Evolutionary conservation across 2,113 vertebrate genomes (phyloP).

Genomic region (Hylia prasina): DNA sequence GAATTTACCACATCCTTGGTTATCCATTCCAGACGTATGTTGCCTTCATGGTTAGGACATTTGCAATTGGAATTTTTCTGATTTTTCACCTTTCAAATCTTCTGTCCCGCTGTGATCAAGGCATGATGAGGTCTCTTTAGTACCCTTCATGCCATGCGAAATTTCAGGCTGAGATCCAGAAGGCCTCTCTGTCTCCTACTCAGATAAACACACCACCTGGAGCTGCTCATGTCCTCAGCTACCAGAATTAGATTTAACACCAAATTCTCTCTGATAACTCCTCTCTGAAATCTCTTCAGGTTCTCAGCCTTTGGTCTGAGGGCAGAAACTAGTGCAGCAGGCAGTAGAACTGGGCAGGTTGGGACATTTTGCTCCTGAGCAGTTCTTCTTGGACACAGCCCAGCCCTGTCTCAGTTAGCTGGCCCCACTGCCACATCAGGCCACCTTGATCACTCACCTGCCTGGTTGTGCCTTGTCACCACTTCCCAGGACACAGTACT

Average conservation of each 20-base stretch:
- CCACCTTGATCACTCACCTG: not conserved
- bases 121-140: not conserved
- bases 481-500: not conserved
- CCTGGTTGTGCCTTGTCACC: not conserved
- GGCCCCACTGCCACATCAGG: not conserved
- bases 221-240: not conserved
- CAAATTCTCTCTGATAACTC: not conserved
- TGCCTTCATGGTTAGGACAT: not conserved
- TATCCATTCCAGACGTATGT: not conserved
- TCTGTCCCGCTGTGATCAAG: not conserved
- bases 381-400: not conserved
- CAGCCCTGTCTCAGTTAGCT: not conserved
- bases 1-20: constrained; percentile 30
- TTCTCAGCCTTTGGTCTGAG: not conserved
- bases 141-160: not conserved
- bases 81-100: not conserved
- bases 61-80: not conserved
- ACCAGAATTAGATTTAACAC: not conserved
- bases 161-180: not conserved
- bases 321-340: not conserved
- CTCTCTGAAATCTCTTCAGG: not conserved
- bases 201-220: not conserved
- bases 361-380: not conserved
- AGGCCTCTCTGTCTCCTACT: not conserved
- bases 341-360: not conserved